Conservation (phyloP, 2,113 vertebrate species). For the Mormyrus iriodes region DNA sequence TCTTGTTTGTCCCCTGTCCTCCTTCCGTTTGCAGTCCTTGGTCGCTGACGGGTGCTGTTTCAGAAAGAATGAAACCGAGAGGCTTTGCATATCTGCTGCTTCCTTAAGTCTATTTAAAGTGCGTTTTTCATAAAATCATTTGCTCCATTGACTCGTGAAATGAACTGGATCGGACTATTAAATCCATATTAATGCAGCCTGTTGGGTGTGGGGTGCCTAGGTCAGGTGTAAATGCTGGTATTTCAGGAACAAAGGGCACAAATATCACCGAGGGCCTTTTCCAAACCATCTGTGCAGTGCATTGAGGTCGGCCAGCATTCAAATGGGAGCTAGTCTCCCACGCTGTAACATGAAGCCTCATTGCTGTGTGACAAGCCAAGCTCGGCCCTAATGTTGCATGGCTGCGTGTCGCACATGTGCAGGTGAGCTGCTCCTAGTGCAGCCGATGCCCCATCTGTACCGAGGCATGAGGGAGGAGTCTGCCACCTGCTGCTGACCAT, state of each 20-base stretch:
- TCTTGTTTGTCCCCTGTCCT: not conserved
- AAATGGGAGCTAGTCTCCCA: not conserved
- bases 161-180: not conserved
- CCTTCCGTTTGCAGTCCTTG: not conserved
- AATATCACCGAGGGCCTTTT: not conserved
- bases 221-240: not conserved
- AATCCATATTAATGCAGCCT: not conserved
- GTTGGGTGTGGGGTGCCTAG: not conserved
- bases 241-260: not conserved
- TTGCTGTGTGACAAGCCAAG: not conserved
- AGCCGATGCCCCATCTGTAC: not conserved
- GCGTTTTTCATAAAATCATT: not conserved
- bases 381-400: not conserved
- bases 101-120: constrained; percentile 12
- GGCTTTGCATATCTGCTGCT: not conserved
- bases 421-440: not conserved
- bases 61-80: not conserved
- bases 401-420: not conserved
- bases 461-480: not conserved
- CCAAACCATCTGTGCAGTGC: not conserved
- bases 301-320: not conserved
- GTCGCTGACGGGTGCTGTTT: not conserved
- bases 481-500: not conserved
- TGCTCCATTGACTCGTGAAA: not conserved
- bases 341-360: not conserved